These are phyloP conservation scores for Hirudo medicinalis DNA, from an alignment of 1,140 invertebrate species.

Conservation along the genomic window DNA sequence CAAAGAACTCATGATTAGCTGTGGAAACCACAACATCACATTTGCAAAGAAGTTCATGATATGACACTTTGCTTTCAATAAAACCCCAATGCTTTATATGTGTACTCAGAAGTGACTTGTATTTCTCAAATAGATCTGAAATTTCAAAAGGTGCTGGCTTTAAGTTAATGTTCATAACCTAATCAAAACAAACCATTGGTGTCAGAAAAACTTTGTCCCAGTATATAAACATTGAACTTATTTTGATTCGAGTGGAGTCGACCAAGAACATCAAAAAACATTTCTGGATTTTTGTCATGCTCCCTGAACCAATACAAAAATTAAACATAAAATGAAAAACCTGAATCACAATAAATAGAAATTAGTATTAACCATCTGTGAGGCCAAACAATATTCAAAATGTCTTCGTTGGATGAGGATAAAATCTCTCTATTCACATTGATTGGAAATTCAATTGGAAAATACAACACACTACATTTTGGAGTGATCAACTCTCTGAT, in stretches of 20 bases:
- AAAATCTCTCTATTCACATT: not conserved
- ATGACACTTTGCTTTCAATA: conserved; percentile 46
- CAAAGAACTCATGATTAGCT: conserved; percentile 63
- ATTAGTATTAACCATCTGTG: conserved; percentile 51
- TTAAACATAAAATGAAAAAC: conserved; percentile 1
- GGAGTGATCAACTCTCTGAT: conserved; percentile 46
- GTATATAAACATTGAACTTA: conserved; percentile 51
- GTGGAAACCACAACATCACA: conserved; percentile 57
- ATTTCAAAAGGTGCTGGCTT: not conserved
- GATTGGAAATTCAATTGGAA: conserved; percentile 47
- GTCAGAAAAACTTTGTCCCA: conserved; percentile 50
- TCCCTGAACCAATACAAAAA: conserved; percentile 45
- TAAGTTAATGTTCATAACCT: not conserved
- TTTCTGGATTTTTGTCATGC: conserved; percentile 60
- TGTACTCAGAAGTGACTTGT: conserved; percentile 42
- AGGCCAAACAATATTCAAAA: conserved; percentile 58
- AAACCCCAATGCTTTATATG: conserved; percentile 53
- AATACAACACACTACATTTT: conserved; percentile 56
- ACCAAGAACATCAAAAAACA: conserved; percentile 50
- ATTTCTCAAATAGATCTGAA: conserved; percentile 38
- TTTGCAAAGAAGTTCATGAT: conserved; percentile 45
- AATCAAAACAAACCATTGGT: conserved; percentile 33
- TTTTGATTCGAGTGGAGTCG: conserved; percentile 46
- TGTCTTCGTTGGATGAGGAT: too few relatives aligned
- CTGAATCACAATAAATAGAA: not conserved